Percentiles rank a stretch among this genome's conserved stretches.
Evolutionary conservation across 2,113 vertebrate species (phyloP).

Genomic region (Phylloscopus trochiloides): DNA sequence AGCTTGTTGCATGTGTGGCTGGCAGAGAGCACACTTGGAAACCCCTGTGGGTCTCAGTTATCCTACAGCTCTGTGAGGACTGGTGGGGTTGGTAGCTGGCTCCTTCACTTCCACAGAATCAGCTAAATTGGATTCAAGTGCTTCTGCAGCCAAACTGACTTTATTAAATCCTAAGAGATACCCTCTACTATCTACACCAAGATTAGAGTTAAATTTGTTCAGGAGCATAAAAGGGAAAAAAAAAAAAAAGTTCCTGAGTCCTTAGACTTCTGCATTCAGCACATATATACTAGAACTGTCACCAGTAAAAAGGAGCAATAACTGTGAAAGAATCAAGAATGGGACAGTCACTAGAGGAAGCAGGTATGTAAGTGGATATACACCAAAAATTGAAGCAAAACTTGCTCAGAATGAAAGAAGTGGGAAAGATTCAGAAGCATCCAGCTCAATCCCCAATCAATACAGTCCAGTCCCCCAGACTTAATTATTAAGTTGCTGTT

Average conservation of each 20-base stretch:
- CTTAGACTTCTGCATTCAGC: neutral
- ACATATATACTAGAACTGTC: neutral
- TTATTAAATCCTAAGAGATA: neutral
- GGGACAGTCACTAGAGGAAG: neutral
- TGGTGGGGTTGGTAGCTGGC: neutral
- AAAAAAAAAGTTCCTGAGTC: neutral
- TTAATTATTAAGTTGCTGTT: neutral
- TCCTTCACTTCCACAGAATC: neutral
- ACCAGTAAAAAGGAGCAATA: fast-evolving
- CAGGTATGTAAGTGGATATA: fast-evolving
- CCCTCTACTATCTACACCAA: neutral
- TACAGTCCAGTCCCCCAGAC: neutral
- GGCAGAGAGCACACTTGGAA: neutral
- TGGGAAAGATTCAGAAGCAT: neutral
- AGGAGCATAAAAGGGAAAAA: neutral
- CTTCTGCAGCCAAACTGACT: neutral
- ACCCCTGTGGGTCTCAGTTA: neutral
- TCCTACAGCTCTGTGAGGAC: neutral
- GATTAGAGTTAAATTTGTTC: neutral
- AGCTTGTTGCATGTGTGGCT: neutral
- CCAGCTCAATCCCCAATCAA: neutral
- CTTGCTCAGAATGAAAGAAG: neutral
- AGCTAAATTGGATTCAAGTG: neutral
- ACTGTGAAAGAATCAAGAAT: too few species aligned
- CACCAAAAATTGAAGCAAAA: neutral